A percentile compares a stretch with the other conserved stretches of the same genome.
Conservation (phyloP, 1,140 invertebrate genomes). For the Aphidius ervi region DNA sequence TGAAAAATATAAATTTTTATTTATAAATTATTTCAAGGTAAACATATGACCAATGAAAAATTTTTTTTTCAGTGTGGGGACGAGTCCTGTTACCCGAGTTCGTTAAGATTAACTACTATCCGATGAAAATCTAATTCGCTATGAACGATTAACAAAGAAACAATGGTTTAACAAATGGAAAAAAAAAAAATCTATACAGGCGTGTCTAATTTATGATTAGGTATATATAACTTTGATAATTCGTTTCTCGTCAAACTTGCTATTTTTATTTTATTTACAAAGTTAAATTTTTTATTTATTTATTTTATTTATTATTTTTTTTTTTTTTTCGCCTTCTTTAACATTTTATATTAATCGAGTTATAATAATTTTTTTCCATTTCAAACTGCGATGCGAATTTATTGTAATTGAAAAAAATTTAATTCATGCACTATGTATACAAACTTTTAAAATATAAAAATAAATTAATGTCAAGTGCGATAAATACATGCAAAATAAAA, state of each 20-base stretch:
- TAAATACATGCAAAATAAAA: no score
- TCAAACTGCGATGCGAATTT: no score
- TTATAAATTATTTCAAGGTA: neutral
- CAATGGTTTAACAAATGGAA: slow-evolving; percentile 18
- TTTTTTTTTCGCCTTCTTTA: no score
- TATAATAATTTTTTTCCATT: no score
- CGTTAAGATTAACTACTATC: slow-evolving; percentile 15
- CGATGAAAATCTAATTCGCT: slow-evolving; percentile 26
- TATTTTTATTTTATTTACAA: neutral
- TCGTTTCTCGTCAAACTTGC: neutral
- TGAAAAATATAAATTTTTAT: neutral
- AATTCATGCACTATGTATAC: no score
- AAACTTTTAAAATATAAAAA: no score
- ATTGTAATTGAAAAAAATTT: no score
- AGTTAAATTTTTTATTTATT: no score
- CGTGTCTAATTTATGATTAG: slow-evolving; percentile 11
- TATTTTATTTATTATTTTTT: no score
- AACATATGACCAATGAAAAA: no score
- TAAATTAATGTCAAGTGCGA: no score
- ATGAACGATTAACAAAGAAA: slow-evolving; percentile 27
- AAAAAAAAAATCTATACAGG: slow-evolving; percentile 17
- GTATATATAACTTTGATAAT: slow-evolving; percentile 1
- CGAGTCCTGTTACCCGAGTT: slow-evolving; percentile 20
- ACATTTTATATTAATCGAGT: no score
- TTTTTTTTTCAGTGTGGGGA: neutral